Evolutionary conservation across 2,888 invertebrate genomes (phyloP).

Genomic region (Pterobdella sp.): DNA sequence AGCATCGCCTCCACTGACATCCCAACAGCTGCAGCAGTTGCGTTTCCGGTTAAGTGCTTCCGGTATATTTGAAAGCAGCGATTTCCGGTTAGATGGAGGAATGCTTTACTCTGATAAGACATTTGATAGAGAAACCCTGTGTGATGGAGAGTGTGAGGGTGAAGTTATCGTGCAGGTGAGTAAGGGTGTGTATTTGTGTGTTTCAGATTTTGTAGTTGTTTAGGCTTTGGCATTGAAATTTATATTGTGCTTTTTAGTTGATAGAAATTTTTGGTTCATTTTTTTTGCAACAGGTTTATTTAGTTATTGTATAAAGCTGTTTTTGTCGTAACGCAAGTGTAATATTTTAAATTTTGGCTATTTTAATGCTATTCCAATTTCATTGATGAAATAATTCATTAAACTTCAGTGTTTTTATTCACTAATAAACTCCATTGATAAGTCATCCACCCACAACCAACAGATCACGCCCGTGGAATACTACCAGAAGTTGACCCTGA

Average conservation of each 20-base stretch:
- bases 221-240: too few relatives aligned
- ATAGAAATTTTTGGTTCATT: too few relatives aligned
- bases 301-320: too few relatives aligned
- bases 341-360: neutral
- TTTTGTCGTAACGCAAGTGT: too few relatives aligned
- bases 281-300: too few relatives aligned
- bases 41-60: neutral
- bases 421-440: too few relatives aligned
- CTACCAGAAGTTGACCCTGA: neutral
- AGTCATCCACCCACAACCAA: neutral
- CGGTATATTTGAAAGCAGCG: neutral
- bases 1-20: neutral
- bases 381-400: neutral
- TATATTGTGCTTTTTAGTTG: too few relatives aligned
- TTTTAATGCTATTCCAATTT: neutral
- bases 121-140: neutral
- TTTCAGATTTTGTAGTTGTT: neutral
- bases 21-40: neutral
- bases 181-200: neutral
- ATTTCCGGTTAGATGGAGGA: neutral
- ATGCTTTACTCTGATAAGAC: neutral
- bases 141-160: neutral
- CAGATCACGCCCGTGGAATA: slow-evolving; percentile 6
- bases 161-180: slow-evolving; percentile 5
- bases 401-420: too few relatives aligned